These are phyloP conservation scores for Hydroisotoma schaefferi DNA, from an alignment of 2,888 invertebrate species.

Conservation along the genomic window DNA sequence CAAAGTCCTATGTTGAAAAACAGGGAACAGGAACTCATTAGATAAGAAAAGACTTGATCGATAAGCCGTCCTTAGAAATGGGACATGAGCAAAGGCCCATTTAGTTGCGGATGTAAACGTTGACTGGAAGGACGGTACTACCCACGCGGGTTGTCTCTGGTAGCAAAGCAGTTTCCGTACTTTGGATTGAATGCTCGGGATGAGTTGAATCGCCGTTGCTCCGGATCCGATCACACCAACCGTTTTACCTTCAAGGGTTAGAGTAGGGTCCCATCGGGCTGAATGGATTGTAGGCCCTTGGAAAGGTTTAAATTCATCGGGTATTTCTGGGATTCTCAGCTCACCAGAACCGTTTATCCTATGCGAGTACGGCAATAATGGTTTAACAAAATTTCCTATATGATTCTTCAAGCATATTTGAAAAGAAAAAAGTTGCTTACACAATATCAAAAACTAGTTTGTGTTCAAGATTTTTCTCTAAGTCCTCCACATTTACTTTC, in stretches of 20 bases:
- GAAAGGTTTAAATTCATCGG: slow-evolving; percentile 24
- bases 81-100: background rate
- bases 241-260: slow-evolving; percentile 26
- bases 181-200: slow-evolving; percentile 30
- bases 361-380: background rate
- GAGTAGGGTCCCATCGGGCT: slow-evolving; percentile 32
- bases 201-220: slow-evolving; percentile 38
- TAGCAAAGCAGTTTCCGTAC: slow-evolving; percentile 30
- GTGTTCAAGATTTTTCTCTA: background rate
- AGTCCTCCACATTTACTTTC: slow-evolving; percentile 9
- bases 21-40: background rate
- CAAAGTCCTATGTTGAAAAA: slow-evolving; percentile 4
- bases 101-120: background rate
- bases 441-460: slow-evolving; percentile 27
- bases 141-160: slow-evolving; percentile 35
- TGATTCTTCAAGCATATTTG: too few relatives aligned
- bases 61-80: background rate
- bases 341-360: slow-evolving; percentile 27
- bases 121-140: slow-evolving; percentile 3
- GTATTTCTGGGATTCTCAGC: slow-evolving; percentile 26
- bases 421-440: background rate
- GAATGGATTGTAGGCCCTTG: slow-evolving; percentile 29
- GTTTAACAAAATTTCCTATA: too few relatives aligned
- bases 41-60: background rate
- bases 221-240: slow-evolving; percentile 40